Percentiles rank a stretch among this genome's conserved stretches.
phyloP scores from a whole-genome alignment of 2,888 invertebrate species.

The Druceiella hillmani region DNA sequence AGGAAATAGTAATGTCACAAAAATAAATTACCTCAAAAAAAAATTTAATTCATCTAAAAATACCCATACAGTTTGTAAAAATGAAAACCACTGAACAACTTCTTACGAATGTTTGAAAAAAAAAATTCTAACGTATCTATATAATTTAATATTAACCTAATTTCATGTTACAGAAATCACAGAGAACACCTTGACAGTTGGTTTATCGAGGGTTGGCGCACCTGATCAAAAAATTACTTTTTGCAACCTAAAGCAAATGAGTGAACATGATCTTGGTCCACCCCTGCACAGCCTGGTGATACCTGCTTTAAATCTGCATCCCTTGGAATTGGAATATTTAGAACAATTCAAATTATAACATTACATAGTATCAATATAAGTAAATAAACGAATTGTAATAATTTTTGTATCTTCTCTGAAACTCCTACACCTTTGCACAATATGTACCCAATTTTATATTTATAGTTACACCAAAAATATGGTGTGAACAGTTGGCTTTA shows the following conservation, averaged over 20 bases:
- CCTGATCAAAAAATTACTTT: constrained; percentile 74
- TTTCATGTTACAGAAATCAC: constrained; percentile 34
- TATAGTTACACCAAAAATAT: too few relatives aligned
- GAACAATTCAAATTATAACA: constrained; percentile 53
- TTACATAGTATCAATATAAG: constrained; percentile 5
- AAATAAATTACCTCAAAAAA: too few relatives aligned
- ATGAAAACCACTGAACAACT: too few relatives aligned
- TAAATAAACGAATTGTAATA: constrained; percentile 2
- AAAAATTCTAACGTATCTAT: not conserved
- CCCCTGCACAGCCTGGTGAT: constrained; percentile 95
- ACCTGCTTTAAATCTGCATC: constrained; percentile 78
- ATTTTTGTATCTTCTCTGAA: too few relatives aligned
- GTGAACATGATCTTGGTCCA: constrained; percentile 66
- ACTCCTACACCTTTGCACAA: too few relatives aligned
- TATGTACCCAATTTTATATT: too few relatives aligned
- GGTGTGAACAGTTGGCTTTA: too few relatives aligned
- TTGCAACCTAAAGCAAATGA: constrained; percentile 70
- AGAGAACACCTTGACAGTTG: constrained; percentile 68
- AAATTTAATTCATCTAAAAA: too few relatives aligned
- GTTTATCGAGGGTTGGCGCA: constrained; percentile 87
- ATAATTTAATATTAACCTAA: too few relatives aligned
- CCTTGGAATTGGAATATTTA: constrained; percentile 86
- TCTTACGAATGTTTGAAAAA: not conserved
- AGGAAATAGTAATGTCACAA: too few relatives aligned
- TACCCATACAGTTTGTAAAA: too few relatives aligned